phyloP scores from a whole-genome alignment of 2,797 vertebrate species.

The Argya squamiceps region DNA sequence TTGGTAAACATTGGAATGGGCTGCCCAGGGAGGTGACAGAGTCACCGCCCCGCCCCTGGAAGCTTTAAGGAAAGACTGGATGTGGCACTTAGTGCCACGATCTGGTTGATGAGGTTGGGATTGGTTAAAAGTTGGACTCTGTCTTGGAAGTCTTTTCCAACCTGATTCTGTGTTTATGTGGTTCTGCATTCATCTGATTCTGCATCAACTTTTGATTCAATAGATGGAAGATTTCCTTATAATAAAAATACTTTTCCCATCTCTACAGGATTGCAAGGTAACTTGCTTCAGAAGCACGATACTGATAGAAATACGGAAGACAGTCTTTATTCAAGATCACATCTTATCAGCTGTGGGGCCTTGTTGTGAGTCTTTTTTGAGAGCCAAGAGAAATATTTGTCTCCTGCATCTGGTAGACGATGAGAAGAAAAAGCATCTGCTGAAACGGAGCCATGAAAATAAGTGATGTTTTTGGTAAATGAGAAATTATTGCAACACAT shows the following conservation, averaged over 20 bases:
- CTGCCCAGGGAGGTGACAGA: not conserved
- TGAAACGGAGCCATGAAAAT: not conserved
- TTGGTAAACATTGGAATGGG: not conserved
- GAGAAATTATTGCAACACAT: not conserved
- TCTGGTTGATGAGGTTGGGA: too few species aligned
- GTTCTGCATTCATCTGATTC: not conserved
- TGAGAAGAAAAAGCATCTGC: not conserved
- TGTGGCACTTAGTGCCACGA: accelerated
- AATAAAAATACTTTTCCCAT: not conserved
- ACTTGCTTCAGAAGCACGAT: not conserved
- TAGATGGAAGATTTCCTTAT: not conserved
- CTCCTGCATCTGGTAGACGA: not conserved
- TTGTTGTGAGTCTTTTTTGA: not conserved
- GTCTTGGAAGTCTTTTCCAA: not conserved
- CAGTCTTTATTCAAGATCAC: not conserved
- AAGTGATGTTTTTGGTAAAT: not conserved
- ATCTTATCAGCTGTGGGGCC: not conserved
- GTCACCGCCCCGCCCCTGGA: accelerated
- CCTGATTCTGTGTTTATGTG: not conserved
- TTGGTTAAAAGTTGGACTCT: not conserved
- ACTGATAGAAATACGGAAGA: not conserved
- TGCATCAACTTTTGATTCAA: not conserved
- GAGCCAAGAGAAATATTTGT: not conserved
- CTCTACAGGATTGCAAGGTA: not conserved
- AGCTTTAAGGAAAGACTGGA: not conserved